These are phyloP conservation scores for Solenopsis fugax DNA, from an alignment of 1,140 invertebrate genomes.

Conservation along the genomic window DNA sequence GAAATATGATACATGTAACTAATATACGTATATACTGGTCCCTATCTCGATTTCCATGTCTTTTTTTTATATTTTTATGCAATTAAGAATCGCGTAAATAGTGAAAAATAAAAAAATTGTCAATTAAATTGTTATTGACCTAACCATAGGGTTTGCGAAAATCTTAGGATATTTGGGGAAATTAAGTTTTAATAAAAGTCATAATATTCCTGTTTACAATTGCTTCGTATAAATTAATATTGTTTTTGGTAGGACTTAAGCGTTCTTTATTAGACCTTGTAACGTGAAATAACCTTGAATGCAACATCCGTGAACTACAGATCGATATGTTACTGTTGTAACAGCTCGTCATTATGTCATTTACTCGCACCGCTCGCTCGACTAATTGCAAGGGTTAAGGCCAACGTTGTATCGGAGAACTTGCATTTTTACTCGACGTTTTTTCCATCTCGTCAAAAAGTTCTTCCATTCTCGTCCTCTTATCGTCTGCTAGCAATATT, in stretches of 20 bases:
- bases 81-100: too few species aligned
- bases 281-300: background rate
- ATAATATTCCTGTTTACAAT: background rate
- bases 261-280: too few species aligned
- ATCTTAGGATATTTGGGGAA: too few species aligned
- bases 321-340: conserved; percentile 16
- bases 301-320: background rate
- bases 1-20: too few species aligned
- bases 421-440: background rate
- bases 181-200: background rate
- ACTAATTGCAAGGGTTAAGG: conserved; percentile 37
- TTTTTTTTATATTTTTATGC: too few species aligned
- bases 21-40: too few species aligned
- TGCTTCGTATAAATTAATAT: background rate
- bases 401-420: background rate
- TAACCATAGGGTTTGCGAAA: background rate
- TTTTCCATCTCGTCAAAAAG: background rate
- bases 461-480: background rate
- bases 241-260: background rate
- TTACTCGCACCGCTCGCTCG: background rate
- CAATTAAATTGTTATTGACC: background rate
- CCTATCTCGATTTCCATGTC: too few species aligned
- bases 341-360: conserved; percentile 3
- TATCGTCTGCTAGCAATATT: background rate
- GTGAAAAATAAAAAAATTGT: background rate